Conservation (phyloP, 2,113 vertebrate genomes). For the Elephantulus edwardii region DNA sequence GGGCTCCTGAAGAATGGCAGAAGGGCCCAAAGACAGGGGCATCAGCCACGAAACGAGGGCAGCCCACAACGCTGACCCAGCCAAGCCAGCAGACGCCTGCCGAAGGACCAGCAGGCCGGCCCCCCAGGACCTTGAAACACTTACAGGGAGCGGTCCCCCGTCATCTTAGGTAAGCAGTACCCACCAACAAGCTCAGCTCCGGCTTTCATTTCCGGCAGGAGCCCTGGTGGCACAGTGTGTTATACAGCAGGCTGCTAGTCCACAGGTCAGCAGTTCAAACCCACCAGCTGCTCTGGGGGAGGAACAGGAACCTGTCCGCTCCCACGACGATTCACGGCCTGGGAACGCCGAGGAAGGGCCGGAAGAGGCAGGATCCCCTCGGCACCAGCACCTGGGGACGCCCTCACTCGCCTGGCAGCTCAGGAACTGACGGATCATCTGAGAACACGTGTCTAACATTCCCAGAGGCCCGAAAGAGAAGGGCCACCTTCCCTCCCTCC, state of each 20-base stretch:
- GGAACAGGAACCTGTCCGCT: too few species aligned
- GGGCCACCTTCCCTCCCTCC: too few species aligned
- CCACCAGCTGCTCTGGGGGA: too few species aligned
- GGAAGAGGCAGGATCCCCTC: too few species aligned
- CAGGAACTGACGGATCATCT: not conserved
- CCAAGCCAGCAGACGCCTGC: not conserved
- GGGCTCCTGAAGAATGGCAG: not conserved
- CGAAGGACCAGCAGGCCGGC: not conserved
- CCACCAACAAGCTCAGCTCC: not conserved
- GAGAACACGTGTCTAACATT: not conserved
- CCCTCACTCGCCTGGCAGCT: not conserved
- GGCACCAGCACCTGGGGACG: not conserved
- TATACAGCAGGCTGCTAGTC: too few species aligned
- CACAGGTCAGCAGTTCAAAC: too few species aligned
- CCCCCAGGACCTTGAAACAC: too few species aligned
- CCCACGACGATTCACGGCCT: too few species aligned
- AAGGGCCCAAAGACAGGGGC: not conserved
- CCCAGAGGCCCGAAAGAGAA: not conserved
- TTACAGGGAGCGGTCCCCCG: not conserved
- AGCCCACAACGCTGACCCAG: not conserved
- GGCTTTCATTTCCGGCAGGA: too few species aligned
- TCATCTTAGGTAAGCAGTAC: not conserved
- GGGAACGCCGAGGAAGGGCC: too few species aligned
- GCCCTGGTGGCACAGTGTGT: too few species aligned
- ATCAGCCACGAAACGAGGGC: not conserved